A percentile compares a stretch with the other conserved stretches of the same genome.
Evolutionary conservation across 2,113 vertebrate genomes (phyloP).

Genomic region (Ptyas mucosa): DNA sequence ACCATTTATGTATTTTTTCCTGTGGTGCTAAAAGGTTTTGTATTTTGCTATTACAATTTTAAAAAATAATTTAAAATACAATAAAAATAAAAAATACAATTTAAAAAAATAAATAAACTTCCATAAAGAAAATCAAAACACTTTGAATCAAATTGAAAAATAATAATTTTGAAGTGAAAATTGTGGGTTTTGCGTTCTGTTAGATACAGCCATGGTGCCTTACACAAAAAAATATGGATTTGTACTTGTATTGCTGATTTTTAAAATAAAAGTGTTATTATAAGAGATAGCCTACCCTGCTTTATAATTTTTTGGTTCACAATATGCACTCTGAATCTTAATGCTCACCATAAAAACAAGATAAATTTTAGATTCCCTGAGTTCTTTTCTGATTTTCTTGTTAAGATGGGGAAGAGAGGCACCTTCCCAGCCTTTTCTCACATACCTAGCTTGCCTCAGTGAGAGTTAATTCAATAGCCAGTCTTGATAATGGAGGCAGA

Average conservation of each 20-base stretch:
- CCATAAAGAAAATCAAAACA: neutral
- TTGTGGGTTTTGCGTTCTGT: neutral
- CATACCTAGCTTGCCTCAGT: neutral
- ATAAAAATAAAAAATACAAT: too few species aligned
- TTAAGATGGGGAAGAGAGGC: too few species aligned
- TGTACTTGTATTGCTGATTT: neutral
- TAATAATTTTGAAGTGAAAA: neutral
- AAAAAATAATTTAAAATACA: too few species aligned
- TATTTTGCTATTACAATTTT: neutral
- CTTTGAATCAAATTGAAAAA: neutral
- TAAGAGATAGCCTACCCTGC: neutral
- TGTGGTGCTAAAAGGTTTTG: neutral
- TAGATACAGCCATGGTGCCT: neutral
- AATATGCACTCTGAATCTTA: neutral
- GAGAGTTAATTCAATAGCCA: neutral
- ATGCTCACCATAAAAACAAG: neutral
- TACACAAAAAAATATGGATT: neutral
- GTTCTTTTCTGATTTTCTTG: neutral
- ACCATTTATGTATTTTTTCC: neutral
- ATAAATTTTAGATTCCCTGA: neutral
- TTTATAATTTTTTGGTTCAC: neutral
- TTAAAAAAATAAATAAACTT: neutral
- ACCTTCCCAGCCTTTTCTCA: neutral
- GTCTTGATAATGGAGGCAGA: neutral
- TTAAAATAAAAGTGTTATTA: neutral